phyloP scores from a whole-genome alignment of 2,888 invertebrate species.

The Diplazon laetatorius region DNA sequence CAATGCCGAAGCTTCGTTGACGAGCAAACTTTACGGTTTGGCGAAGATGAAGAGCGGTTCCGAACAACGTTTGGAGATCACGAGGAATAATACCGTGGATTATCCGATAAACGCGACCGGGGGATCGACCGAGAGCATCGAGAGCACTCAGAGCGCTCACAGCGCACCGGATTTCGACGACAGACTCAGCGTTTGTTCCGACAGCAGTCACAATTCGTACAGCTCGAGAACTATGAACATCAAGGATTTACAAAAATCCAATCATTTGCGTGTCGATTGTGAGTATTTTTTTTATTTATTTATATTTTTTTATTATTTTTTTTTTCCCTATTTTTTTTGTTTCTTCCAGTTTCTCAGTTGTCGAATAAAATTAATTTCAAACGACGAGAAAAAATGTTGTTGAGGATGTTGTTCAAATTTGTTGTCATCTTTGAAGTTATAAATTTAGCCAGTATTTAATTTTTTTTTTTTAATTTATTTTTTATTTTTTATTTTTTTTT shows the following conservation, averaged over 20 bases:
- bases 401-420: too few relatives aligned
- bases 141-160: conserved; percentile 79
- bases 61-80: conserved; percentile 74
- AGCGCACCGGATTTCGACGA: conserved; percentile 81
- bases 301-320: background rate
- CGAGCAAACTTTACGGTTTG: conserved; percentile 69
- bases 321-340: background rate
- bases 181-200: conserved; percentile 78
- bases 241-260: conserved; percentile 73
- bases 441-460: too few relatives aligned
- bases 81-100: conserved; percentile 69
- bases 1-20: conserved; percentile 67
- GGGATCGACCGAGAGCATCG: conserved; percentile 80
- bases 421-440: too few relatives aligned
- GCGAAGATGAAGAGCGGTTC: conserved; percentile 76
- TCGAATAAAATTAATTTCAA: too few relatives aligned
- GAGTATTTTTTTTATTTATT: conserved; percentile 56
- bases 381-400: too few relatives aligned
- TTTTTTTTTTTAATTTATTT: too few relatives aligned
- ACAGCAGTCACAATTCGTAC: conserved; percentile 76
- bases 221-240: conserved; percentile 73
- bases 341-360: too few relatives aligned
- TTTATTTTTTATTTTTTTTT: too few relatives aligned
- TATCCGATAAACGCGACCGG: conserved; percentile 69
- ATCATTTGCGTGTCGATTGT: conserved; percentile 76